These are phyloP conservation scores for Euplexia lucipara DNA, from an alignment of 2,888 invertebrate genomes.

Conservation along the genomic window DNA sequence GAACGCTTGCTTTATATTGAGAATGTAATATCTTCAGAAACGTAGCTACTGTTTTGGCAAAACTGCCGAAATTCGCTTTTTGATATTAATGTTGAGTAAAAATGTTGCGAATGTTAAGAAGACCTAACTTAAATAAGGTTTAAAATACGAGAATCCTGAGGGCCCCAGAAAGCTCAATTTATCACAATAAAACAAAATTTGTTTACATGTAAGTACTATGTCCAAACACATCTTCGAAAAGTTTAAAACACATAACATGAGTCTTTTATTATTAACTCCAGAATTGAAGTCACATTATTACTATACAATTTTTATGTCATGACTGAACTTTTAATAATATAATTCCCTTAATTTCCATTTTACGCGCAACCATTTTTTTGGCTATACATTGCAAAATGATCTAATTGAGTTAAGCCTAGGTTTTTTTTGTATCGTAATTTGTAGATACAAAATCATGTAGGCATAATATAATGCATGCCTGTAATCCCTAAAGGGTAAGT, in stretches of 20 bases:
- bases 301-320: neutral
- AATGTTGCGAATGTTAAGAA: conserved; percentile 25
- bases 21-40: conserved; percentile 60
- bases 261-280: neutral
- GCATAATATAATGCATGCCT: too few species aligned
- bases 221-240: conserved; percentile 20
- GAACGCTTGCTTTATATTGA: conserved; percentile 55
- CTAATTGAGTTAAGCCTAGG: too few species aligned
- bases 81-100: conserved; percentile 38
- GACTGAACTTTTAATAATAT: neutral
- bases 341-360: neutral
- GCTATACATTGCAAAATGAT: conserved; percentile 3
- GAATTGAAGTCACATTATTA: neutral
- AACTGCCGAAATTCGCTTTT: conserved; percentile 38
- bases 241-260: conserved; percentile 1
- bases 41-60: conserved; percentile 53
- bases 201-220: conserved; percentile 28
- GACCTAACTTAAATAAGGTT: conserved; percentile 1
- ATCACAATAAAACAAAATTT: conserved; percentile 66
- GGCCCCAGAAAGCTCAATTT: conserved; percentile 49
- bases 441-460: too few species aligned
- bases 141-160: conserved; percentile 19
- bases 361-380: neutral
- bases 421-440: too few species aligned
- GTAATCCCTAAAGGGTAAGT: too few species aligned